Evolutionary conservation across 2,113 vertebrate species (phyloP).

Genomic region (Stegostoma tigrinum): DNA sequence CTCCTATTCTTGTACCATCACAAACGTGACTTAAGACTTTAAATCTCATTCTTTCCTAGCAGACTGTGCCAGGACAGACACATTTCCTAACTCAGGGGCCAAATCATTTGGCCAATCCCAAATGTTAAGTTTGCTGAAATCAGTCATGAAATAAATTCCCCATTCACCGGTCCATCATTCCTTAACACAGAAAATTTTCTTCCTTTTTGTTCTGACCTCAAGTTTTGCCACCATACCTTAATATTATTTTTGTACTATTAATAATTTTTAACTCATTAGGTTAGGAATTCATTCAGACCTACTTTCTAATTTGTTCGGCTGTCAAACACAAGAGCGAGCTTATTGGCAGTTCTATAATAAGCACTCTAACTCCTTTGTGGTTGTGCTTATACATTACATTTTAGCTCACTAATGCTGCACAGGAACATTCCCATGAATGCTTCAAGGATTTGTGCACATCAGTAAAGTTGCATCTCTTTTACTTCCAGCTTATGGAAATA

Average conservation of each 20-base stretch:
- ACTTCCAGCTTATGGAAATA: background rate
- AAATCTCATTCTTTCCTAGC: background rate
- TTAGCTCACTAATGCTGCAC: background rate
- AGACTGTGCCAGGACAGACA: background rate
- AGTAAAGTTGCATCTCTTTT: background rate
- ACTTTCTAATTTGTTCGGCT: background rate
- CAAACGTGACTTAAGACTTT: background rate
- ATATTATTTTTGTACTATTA: background rate
- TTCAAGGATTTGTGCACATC: background rate
- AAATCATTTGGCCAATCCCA: background rate
- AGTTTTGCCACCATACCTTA: background rate
- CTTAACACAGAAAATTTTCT: background rate
- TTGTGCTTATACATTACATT: background rate
- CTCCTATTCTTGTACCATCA: background rate
- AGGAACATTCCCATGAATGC: background rate
- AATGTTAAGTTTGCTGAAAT: background rate
- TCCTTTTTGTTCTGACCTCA: background rate
- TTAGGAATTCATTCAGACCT: too few species aligned
- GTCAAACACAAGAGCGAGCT: background rate
- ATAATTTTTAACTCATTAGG: background rate
- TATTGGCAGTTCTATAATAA: background rate
- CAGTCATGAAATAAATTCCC: background rate
- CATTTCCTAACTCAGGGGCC: background rate
- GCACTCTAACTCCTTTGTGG: background rate
- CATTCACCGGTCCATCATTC: background rate